Conservation (phyloP, 2,888 invertebrate species). For the Pristionchus arcanus region DNA sequence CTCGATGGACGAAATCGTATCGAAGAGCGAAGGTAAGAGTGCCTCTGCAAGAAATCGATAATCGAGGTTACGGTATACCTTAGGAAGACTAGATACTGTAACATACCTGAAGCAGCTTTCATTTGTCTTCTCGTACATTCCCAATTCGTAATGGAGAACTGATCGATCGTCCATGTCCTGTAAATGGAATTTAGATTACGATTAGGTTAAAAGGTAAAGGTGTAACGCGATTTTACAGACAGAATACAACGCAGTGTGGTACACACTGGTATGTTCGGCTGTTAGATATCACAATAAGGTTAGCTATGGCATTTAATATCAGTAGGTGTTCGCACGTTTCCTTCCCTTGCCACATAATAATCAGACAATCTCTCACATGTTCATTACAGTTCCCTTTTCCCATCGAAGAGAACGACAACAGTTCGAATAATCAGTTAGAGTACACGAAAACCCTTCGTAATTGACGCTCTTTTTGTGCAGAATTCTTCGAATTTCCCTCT, state of each 20-base stretch:
- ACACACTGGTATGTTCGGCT: too few species aligned
- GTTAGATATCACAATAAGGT: too few species aligned
- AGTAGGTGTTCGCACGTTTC: neutral
- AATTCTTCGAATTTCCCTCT: neutral
- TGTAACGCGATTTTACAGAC: too few species aligned
- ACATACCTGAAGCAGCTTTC: constrained; percentile 83
- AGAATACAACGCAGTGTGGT: too few species aligned
- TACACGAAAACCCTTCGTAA: neutral
- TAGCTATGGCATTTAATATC: neutral
- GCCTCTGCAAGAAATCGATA: constrained; percentile 80
- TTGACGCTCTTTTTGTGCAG: neutral
- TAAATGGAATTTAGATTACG: constrained; percentile 6
- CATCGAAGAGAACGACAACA: neutral
- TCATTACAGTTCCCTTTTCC: neutral
- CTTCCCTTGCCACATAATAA: neutral
- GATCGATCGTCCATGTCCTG: constrained; percentile 74
- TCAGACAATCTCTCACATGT: neutral
- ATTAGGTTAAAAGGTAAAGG: too few species aligned
- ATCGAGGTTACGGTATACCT: neutral
- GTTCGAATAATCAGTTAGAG: neutral
- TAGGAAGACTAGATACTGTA: neutral
- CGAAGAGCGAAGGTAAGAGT: constrained; percentile 89
- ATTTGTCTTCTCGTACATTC: constrained; percentile 86
- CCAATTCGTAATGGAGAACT: constrained; percentile 83
- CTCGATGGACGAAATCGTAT: constrained; percentile 89